Evolutionary conservation across 2,797 vertebrate species (phyloP).

Genomic region (Ctenopoma multispine): DNA sequence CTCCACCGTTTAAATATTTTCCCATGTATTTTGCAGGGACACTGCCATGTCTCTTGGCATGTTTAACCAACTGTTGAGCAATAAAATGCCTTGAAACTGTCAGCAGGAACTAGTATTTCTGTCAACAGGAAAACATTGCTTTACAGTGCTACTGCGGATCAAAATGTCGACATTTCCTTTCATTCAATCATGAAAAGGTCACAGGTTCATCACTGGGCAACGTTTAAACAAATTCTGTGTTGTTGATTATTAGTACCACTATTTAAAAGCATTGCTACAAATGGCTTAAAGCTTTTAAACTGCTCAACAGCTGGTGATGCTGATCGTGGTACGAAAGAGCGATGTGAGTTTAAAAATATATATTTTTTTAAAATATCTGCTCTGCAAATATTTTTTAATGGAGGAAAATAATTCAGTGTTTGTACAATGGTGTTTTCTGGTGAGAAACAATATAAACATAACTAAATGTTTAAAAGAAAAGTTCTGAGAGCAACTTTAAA

Average conservation of each 20-base stretch:
- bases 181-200: no score
- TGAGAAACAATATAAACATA: slow-evolving; percentile 28
- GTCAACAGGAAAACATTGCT: neutral
- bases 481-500: neutral
- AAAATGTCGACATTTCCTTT: neutral
- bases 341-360: neutral
- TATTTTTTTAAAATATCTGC: neutral
- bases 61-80: neutral
- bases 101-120: neutral
- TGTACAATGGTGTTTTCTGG: no score
- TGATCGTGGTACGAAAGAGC: neutral
- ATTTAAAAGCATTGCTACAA: neutral
- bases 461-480: slow-evolving; percentile 4
- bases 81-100: slow-evolving; percentile 1
- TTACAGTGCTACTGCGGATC: neutral
- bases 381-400: neutral
- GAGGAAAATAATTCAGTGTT: neutral
- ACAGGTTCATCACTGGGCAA: neutral
- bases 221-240: neutral
- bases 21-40: neutral
- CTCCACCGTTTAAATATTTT: neutral
- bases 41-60: neutral
- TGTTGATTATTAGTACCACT: neutral
- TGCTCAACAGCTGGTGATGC: neutral
- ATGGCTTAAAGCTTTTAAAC: neutral